Evolutionary conservation across 2,113 vertebrate species (phyloP).

Genomic region (Dicrurus megarhynchus): DNA sequence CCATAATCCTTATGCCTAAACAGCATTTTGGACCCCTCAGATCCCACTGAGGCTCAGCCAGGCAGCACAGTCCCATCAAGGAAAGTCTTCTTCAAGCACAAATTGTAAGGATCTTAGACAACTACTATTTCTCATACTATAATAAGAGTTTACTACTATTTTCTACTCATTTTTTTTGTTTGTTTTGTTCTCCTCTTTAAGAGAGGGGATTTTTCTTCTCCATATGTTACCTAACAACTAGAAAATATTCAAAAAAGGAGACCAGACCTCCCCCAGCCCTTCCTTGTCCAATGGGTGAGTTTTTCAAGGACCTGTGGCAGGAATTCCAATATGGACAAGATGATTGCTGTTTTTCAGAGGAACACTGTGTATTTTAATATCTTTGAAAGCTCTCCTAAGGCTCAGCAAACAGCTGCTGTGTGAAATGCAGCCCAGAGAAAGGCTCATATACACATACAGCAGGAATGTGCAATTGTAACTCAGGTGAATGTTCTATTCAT

Average conservation of each 20-base stretch:
- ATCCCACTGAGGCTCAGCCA: background rate
- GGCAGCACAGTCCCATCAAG: accelerated
- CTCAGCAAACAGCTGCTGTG: background rate
- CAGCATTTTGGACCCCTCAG: background rate
- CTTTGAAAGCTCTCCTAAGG: background rate
- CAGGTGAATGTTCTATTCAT: background rate
- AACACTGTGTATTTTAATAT: background rate
- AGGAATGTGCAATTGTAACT: background rate
- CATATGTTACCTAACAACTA: accelerated
- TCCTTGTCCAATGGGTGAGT: background rate
- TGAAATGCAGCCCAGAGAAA: background rate
- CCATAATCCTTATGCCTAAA: too few relatives aligned
- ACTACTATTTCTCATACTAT: background rate
- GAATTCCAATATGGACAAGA: background rate
- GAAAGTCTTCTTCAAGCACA: background rate
- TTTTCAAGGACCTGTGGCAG: background rate
- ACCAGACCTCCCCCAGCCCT: background rate
- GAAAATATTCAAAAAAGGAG: background rate
- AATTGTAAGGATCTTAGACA: background rate
- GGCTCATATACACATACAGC: background rate
- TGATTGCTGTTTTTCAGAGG: background rate
- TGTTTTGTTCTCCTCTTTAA: background rate
- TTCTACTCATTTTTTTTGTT: background rate
- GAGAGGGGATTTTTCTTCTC: background rate
- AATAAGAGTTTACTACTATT: background rate